Percentiles rank a stretch among this genome's conserved stretches.
phyloP scores from a whole-genome alignment of 2,113 vertebrate genomes.

The Syngnathus typhle region DNA sequence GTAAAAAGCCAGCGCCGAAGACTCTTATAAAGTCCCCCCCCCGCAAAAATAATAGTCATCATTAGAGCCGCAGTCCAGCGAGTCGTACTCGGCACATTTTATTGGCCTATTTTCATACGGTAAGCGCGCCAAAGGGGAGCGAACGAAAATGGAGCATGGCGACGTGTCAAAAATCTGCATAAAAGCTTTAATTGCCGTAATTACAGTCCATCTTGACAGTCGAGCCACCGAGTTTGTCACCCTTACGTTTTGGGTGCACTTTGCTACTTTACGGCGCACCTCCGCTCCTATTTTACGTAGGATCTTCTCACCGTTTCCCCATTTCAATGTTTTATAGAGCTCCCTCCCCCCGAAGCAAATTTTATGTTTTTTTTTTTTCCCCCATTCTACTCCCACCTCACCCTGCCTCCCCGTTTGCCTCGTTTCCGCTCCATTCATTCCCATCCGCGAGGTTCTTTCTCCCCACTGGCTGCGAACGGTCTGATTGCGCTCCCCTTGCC shows the following conservation, averaged over 20 bases:
- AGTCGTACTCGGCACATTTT: conserved; percentile 23
- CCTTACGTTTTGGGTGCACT: conserved; percentile 26
- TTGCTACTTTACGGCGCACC: conserved; percentile 12
- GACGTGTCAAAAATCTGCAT: conserved; percentile 9
- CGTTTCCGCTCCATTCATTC: not conserved
- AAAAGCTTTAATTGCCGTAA: conserved; percentile 48
- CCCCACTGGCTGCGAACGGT: conserved; percentile 17
- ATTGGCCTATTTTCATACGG: conserved; percentile 14
- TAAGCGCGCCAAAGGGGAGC: conserved; percentile 8
- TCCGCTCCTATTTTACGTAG: conserved; percentile 11
- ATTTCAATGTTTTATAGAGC: conserved; percentile 27
- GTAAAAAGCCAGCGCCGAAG: conserved; percentile 21
- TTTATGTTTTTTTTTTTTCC: not conserved
- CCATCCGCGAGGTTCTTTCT: conserved; percentile 26
- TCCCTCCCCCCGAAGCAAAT: not conserved
- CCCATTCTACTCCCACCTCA: not conserved
- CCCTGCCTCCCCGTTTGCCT: conserved; percentile 7
- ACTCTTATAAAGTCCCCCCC: not conserved
- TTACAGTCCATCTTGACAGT: conserved; percentile 29
- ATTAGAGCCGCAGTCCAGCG: conserved; percentile 9
- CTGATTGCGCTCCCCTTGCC: conserved; percentile 46
- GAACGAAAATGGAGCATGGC: conserved; percentile 17
- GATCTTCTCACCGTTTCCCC: conserved; percentile 23
- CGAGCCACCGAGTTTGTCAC: conserved; percentile 16
- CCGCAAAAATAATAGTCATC: conserved; percentile 18